A percentile compares a stretch with the other conserved stretches of the same genome.
Evolutionary conservation across 2,797 vertebrate species (phyloP).

Genomic region (Cephalopachus bancanus): DNA sequence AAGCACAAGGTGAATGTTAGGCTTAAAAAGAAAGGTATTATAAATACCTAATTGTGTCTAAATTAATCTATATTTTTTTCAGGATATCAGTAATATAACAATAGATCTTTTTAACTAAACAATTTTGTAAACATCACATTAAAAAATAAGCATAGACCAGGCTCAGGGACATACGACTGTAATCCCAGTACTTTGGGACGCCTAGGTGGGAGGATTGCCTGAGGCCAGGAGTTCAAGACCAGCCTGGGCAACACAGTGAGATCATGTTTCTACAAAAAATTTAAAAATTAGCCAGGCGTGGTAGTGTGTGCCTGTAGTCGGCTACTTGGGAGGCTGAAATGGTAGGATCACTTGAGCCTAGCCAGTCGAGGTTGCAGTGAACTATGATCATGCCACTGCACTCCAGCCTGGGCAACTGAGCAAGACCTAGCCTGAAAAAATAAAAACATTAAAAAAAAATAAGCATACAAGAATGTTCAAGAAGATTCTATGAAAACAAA

Average conservation of each 20-base stretch:
- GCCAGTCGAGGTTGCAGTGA: neutral
- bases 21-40: slow-evolving; percentile 2
- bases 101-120: neutral
- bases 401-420: neutral
- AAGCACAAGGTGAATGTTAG: neutral
- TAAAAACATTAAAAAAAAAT: neutral
- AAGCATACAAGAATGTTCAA: neutral
- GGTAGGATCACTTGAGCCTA: neutral
- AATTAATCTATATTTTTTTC: neutral
- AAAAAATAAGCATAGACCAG: neutral
- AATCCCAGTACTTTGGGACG: neutral
- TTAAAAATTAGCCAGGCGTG: neutral
- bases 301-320: neutral
- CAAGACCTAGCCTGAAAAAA: neutral
- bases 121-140: neutral
- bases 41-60: neutral
- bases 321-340: neutral
- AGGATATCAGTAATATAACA: neutral
- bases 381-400: neutral
- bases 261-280: neutral
- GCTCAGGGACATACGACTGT: neutral
- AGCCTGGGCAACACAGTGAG: neutral
- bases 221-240: neutral
- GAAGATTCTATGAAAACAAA: neutral
- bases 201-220: neutral